Conservation (phyloP, 2,113 vertebrate species). For the Podarcis raffonei region DNA sequence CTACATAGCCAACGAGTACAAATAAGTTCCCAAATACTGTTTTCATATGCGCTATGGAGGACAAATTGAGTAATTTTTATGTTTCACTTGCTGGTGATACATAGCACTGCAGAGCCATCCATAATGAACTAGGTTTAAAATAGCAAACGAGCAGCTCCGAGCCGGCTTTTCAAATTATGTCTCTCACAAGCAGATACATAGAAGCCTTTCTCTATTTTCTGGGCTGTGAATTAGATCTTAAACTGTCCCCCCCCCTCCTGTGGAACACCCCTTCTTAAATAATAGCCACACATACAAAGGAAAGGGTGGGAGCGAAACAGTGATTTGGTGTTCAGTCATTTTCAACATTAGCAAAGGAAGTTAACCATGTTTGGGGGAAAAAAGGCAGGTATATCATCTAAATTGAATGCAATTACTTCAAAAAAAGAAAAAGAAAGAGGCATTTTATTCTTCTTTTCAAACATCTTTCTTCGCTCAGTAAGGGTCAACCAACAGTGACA, state of each 20-base stretch:
- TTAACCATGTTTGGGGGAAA: background rate
- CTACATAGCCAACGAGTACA: constrained; percentile 18
- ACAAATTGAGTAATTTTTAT: constrained; percentile 51
- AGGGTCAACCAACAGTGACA: no score
- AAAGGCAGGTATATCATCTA: constrained; percentile 33
- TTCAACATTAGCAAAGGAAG: constrained; percentile 27
- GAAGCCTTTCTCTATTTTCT: constrained; percentile 58
- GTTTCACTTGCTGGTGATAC: constrained; percentile 49
- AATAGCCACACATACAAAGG: constrained; percentile 44
- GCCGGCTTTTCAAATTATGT: constrained; percentile 55
- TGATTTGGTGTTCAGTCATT: constrained; percentile 38
- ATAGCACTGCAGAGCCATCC: constrained; percentile 34
- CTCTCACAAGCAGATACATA: constrained; percentile 49
- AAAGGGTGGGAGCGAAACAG: background rate
- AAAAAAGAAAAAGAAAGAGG: background rate
- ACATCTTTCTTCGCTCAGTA: background rate
- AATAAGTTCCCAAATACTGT: constrained; percentile 18
- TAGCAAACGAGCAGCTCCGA: constrained; percentile 34
- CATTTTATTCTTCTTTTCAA: background rate
- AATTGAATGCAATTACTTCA: background rate
- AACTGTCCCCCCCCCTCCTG: constrained; percentile 26
- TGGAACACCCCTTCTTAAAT: constrained; percentile 51
- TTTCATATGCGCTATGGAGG: constrained; percentile 32
- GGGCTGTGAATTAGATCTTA: constrained; percentile 55
- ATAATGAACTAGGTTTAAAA: constrained; percentile 66